Evolutionary conservation across 2,888 invertebrate genomes (phyloP), one percentile per base, ranked within the genome.

Genomic region (Pollenia amentaria): DNA sequence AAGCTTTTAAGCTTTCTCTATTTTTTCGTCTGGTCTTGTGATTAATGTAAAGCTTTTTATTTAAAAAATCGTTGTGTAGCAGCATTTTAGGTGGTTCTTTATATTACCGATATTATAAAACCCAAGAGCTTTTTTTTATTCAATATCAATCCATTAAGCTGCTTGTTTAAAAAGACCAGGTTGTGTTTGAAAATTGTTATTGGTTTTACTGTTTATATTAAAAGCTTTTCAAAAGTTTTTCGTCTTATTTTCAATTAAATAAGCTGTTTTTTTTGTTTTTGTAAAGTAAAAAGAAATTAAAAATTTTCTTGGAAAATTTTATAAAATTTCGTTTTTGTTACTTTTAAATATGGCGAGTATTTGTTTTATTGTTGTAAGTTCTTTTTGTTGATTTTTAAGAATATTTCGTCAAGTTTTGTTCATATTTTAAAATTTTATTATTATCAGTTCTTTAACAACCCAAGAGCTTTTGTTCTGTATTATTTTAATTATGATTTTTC

Each of bases 291-390:
- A 53, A 65, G n/a, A 65, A 62, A 51, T 40, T 57, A 12, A 44
- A 44, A 64, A 60, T 62, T 76, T 62, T 73, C 73, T 69, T 75
- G 18, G 70, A 86, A 76, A 77, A 80, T 67, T 77, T 83, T 21
- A 18, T 4, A 55, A 73, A 38, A 38, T 29, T 83, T 73, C 44
- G 21, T 62, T 48, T 55, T 84, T 77, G 8, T 51, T 81, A 11
- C 80, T 80, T 82, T 60, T 88, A 76, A 89, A 89, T 90, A 91
- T 92, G 92, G 92, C 92, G 91, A 92, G 92, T 91, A 90, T 91
- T 89, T 88, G 89, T 88, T 90, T 90, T 92, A 89, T 90, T 91
- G 89, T 90, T 89, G 88, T 65, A 51, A 48, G 64, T 87, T 80
- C 12, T 77, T 85, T 29, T 75, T 46, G 62, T 64, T 62, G 29